Evolutionary conservation across 2,113 vertebrate species (phyloP).

Genomic region (Aspiorhynchus laticeps): DNA sequence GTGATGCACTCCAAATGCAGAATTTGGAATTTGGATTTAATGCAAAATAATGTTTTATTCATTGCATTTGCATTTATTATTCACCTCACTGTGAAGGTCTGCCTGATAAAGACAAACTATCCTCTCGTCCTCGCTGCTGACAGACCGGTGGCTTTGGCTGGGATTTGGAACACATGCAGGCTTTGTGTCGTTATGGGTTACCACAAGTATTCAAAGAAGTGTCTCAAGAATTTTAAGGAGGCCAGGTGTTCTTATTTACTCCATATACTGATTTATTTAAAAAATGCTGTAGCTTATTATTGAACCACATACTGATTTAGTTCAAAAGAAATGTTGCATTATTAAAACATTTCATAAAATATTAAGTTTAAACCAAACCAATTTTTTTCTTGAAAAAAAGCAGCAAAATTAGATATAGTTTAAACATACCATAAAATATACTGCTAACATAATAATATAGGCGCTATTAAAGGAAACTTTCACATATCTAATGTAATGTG

Average conservation of each 20-base stretch:
- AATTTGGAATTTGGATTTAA: not conserved
- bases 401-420: not conserved
- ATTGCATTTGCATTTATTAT: slow-evolving; percentile 15
- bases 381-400: not conserved
- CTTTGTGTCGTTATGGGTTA: slow-evolving; percentile 19
- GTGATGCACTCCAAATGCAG: slow-evolving; percentile 4
- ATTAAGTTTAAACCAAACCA: not conserved
- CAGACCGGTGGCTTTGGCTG: not conserved
- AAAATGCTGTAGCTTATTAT: not conserved
- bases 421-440: not conserved
- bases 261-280: not conserved
- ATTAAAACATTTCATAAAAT: not conserved
- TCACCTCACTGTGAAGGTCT: not conserved
- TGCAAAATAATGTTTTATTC: slow-evolving; percentile 16
- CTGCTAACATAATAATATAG: not conserved
- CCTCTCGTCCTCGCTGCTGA: not conserved
- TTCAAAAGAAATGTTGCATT: not conserved
- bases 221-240: not conserved
- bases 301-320: not conserved
- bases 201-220: not conserved
- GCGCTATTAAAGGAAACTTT: not conserved
- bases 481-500: not conserved
- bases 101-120: slow-evolving; percentile 1
- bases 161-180: not conserved
- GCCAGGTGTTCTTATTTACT: not conserved